Base-by-base conservation (phyloP, 2,797 vertebrate genomes). In the Silurus lanzhouensis region DNA sequence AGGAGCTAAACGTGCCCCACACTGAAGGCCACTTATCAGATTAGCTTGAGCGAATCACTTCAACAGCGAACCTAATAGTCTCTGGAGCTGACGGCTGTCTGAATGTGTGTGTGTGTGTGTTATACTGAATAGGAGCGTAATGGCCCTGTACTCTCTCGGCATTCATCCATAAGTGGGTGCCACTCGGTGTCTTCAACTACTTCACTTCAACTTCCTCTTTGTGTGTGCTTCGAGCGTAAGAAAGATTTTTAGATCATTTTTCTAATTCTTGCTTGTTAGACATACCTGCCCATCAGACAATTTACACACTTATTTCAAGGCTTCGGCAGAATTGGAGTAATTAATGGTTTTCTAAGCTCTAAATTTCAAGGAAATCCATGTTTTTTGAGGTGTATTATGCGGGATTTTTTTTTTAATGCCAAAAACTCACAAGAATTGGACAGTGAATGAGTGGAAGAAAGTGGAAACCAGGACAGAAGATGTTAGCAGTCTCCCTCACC, bases 11-110 rank as follows among this genome's bases (percentile, higher is more conserved):
- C 22, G 13, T 5, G 38, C 66, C 84, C 80, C 46, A 60, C 60
- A 52, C 58, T 66, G 60, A 76, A 75, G 31, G 25, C 79, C 84
- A 83, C 81, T 83, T 83, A 86, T 86, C 85, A 86, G 85, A 86
- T 86, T 83, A 86, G 85, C 85, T 83, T 60, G 55, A 70, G 66
- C 64, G 64, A 71, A 83, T 83, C 81, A 83, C 74, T 83, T 70
- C 74, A 83, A 68, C 79, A 85, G 48, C 10, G 60, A 82, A 58
- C 52, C 27, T 82, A 85, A 82, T 82, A 76, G 84, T 52, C 12
- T 2, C 72, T 68, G 79, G 61, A 82, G 61, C 63, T 72, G 84
- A 85, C 57, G 27, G 57, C 31, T 46, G 78, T 74, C 52, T 74
- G 78, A 55, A 57, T 52, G 25, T n/a, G 84, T 70, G 76, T 71